Evolutionary conservation across 1,140 invertebrate genomes (phyloP).

Genomic region (Macrobrachium rosenbergii): DNA sequence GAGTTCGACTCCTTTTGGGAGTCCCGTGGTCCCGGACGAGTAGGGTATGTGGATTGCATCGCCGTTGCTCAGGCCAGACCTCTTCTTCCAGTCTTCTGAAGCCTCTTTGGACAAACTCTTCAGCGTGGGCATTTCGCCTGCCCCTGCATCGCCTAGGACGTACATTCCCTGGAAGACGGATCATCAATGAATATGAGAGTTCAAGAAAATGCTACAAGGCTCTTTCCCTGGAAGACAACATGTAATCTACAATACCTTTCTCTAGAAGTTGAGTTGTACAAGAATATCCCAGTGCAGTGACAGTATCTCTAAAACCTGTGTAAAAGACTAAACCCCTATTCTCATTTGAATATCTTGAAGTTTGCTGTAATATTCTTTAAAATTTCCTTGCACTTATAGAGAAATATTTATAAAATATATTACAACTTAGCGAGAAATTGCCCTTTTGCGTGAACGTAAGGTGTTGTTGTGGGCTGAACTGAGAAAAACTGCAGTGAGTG

Average conservation of each 20-base stretch:
- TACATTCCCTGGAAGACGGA: constrained; percentile 30
- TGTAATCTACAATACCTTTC: neutral
- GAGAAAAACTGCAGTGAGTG: too few relatives aligned
- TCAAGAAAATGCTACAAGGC: neutral
- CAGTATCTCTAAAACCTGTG: too few relatives aligned
- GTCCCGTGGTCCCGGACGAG: constrained; percentile 87
- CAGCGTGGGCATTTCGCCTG: constrained; percentile 14
- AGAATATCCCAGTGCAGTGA: too few relatives aligned
- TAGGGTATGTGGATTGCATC: constrained; percentile 69
- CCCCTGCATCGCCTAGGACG: constrained; percentile 30
- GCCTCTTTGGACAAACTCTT: constrained; percentile 30
- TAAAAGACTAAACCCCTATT: too few relatives aligned
- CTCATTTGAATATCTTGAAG: too few relatives aligned
- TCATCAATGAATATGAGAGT: neutral
- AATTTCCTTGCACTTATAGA: too few relatives aligned
- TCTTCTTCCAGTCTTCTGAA: constrained; percentile 24
- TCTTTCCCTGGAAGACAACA: neutral
- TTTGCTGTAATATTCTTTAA: too few relatives aligned
- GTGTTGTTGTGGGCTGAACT: too few relatives aligned
- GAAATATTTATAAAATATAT: too few relatives aligned
- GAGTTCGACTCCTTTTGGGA: constrained; percentile 89
- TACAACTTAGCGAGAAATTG: too few relatives aligned
- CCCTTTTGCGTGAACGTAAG: too few relatives aligned
- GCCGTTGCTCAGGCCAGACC: constrained; percentile 9
- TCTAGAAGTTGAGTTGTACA: too few relatives aligned